Percentiles rank a stretch among this genome's conserved stretches.
Evolutionary conservation across 1,140 invertebrate genomes (phyloP).

Genomic region (Drosophila malerkotliana): DNA sequence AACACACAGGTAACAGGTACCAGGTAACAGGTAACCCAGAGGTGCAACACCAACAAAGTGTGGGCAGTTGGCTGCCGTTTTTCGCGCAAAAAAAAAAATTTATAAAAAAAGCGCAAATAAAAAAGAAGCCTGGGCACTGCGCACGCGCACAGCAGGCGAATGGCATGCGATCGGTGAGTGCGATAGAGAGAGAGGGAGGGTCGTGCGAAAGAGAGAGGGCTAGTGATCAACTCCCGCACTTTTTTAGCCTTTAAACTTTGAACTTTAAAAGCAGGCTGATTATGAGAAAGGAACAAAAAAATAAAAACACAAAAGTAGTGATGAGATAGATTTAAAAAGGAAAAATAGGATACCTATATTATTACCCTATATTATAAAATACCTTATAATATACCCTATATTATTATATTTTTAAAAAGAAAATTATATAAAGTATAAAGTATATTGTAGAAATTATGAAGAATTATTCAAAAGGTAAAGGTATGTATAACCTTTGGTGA

Average conservation of each 20-base stretch:
- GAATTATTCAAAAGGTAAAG: too few relatives aligned
- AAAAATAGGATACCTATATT: too few relatives aligned
- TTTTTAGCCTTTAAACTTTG: constrained; percentile 33
- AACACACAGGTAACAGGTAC: constrained; percentile 1
- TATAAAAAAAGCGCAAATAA: constrained; percentile 17
- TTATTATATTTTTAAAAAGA: neutral
- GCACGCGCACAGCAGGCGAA: constrained; percentile 75
- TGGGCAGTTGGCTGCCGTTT: constrained; percentile 78
- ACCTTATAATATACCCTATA: too few relatives aligned
- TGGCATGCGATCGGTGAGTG: constrained; percentile 42
- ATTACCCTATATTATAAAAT: too few relatives aligned
- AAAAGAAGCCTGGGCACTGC: constrained; percentile 36
- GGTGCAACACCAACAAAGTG: constrained; percentile 44
- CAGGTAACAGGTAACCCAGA: constrained; percentile 8
- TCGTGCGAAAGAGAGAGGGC: neutral
- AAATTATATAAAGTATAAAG: too few relatives aligned
- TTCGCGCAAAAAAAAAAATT: constrained; percentile 61
- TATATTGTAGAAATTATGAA: too few relatives aligned
- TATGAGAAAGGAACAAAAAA: too few relatives aligned
- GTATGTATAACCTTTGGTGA: too few relatives aligned
- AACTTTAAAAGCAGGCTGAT: constrained; percentile 22
- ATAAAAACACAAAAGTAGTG: neutral
- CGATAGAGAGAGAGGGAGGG: constrained; percentile 1
- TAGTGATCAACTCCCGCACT: constrained; percentile 1
- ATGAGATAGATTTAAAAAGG: neutral